Evolutionary conservation across 2,888 invertebrate species (phyloP), one percentile per base, ranked within the genome.

Genomic region (Tenthredo livida): DNA sequence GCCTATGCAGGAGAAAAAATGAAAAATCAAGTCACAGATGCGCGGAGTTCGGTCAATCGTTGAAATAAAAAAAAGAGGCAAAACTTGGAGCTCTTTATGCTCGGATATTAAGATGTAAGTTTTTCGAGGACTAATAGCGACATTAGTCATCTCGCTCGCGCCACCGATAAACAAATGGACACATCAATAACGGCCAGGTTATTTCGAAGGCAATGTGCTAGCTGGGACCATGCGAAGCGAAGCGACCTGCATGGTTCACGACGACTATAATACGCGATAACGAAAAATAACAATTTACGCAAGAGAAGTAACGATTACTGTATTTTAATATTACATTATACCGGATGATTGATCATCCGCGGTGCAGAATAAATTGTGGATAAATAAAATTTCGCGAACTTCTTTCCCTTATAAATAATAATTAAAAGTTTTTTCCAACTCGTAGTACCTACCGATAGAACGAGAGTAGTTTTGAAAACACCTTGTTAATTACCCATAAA

Each of bases 81-180:
- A 80, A 80, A 80, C 40, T 61, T 21, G 9, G 61, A 80, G 78
- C 58, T 80, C 78, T 80, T 80, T 61, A 80, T 61, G 58, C 84
- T 73, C 86, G 86, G 86, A 89, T 88, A 90, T 91, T 90, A 89
- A 90, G 89, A 89, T 88, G 90, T 88, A 86, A 87, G 88, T 88
- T 89, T 54, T 90, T 88, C 87, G 87, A 85, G 86, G 84, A 88
- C 91, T 92, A 92, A 92, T 91, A 91, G 91, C 90, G 89, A 88
- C 92, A 92, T 92, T 91, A 91, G 89, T 92, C 92, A 92, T 92
- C 91, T 91, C 90, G 87, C 87, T 87, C 87, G 89, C 88, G 87
- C 89, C 89, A 87, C 90, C 88, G 91, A 92, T 92, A 92, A 89
- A 90, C 90, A 91, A 91, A 91, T 91, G 91, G 92, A 91, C 88